Conservation (phyloP, 2,797 vertebrate species). For the Ateles fusciceps region DNA sequence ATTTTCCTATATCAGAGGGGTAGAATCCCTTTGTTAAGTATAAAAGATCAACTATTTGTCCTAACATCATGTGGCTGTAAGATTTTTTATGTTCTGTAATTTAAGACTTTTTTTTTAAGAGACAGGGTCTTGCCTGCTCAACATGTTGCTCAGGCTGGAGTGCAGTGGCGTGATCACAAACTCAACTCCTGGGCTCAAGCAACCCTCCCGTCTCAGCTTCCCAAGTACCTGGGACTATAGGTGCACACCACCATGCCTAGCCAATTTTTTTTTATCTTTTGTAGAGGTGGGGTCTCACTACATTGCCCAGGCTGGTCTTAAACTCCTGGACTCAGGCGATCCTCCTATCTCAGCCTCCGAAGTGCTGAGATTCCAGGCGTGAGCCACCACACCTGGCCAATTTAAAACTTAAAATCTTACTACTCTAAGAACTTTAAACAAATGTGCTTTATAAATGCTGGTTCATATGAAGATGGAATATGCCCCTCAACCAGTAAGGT, state of each 20-base stretch:
- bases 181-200: background rate
- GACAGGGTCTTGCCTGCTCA: background rate
- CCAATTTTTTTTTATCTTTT: background rate
- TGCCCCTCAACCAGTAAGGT: rapidly evolving
- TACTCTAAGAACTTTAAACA: background rate
- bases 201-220: background rate
- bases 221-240: background rate
- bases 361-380: background rate
- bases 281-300: background rate
- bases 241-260: background rate
- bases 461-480: background rate
- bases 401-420: background rate
- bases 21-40: background rate
- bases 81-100: background rate
- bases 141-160: background rate
- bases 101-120: background rate
- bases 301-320: background rate
- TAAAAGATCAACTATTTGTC: background rate
- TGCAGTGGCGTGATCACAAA: background rate
- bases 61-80: background rate
- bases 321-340: background rate
- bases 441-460: background rate
- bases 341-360: background rate
- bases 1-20: background rate
- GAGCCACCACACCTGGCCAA: background rate